These are phyloP conservation scores for Temnothorax rugatulus DNA, from an alignment of 2,888 invertebrate species.

Conservation along the genomic window DNA sequence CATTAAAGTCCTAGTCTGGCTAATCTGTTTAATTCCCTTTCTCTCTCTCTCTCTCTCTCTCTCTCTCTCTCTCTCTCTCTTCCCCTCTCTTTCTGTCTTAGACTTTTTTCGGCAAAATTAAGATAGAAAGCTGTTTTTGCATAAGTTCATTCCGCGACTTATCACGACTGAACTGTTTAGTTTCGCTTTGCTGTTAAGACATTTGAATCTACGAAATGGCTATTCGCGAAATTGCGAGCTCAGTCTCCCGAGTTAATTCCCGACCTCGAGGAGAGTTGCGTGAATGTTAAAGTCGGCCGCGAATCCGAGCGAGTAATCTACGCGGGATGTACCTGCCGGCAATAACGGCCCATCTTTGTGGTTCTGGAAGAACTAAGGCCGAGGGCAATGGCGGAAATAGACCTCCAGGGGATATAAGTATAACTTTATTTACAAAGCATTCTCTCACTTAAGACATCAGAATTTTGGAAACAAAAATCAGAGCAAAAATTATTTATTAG, in stretches of 20 bases:
- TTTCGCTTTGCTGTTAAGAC: conserved; percentile 58
- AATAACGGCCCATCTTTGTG: conserved; percentile 69
- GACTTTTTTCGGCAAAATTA: conserved; percentile 4
- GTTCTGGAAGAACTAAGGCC: conserved; percentile 50
- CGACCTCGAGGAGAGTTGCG: conserved; percentile 70
- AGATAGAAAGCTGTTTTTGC: not conserved
- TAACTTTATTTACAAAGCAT: conserved; percentile 1
- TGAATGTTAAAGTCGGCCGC: conserved; percentile 68
- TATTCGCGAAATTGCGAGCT: conserved; percentile 52
- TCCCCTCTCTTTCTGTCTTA: not conserved
- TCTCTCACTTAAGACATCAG: not conserved
- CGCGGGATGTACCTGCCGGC: conserved; percentile 65
- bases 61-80: not conserved
- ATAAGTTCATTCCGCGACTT: conserved; percentile 20
- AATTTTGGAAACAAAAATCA: not conserved
- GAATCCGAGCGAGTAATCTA: conserved; percentile 68
- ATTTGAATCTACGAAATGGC: conserved; percentile 60
- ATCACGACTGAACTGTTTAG: conserved; percentile 39
- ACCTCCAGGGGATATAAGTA: conserved; percentile 8
- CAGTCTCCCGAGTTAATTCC: conserved; percentile 66
- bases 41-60: not conserved
- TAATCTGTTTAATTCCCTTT: conserved; percentile 9
- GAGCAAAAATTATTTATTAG: not conserved
- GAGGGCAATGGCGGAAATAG: conserved; percentile 29
- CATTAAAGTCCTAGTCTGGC: not conserved